These are phyloP conservation scores for Halcyon chelicuti DNA, from an alignment of 2,797 vertebrate genomes.

Conservation along the genomic window DNA sequence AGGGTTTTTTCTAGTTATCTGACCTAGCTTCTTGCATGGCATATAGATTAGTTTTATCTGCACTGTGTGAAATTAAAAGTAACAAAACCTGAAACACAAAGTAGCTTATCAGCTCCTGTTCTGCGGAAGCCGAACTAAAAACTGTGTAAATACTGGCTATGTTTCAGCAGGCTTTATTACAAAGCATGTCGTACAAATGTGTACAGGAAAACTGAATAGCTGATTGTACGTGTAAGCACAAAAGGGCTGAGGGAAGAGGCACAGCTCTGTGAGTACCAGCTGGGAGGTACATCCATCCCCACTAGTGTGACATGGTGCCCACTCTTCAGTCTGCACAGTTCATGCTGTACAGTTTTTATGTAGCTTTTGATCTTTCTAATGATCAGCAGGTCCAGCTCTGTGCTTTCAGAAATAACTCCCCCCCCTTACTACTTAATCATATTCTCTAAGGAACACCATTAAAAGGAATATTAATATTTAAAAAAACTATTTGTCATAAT, in stretches of 20 bases:
- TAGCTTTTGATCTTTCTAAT: background rate
- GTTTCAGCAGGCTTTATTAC: constrained; percentile 40
- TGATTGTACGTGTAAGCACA: background rate
- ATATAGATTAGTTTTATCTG: constrained; percentile 45
- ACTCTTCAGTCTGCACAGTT: rapidly evolving
- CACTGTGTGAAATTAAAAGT: constrained; percentile 36
- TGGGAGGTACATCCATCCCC: background rate
- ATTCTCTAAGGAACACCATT: too few species aligned
- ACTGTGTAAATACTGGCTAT: constrained; percentile 3
- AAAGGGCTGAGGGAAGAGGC: background rate
- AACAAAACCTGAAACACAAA: constrained; percentile 53
- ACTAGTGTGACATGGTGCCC: rapidly evolving
- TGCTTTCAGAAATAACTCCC: background rate
- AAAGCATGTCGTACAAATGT: background rate
- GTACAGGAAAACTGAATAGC: background rate
- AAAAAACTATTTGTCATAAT: background rate
- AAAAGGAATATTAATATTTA: too few species aligned
- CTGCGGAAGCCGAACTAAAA: constrained; percentile 22
- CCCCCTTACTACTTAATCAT: rapidly evolving
- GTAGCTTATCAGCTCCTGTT: constrained; percentile 44
- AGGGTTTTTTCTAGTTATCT: constrained; percentile 41
- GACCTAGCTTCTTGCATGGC: constrained; percentile 17
- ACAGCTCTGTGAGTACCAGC: background rate
- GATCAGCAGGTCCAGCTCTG: background rate
- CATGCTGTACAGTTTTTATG: background rate